phyloP scores from a whole-genome alignment of 2,797 vertebrate genomes.

The Hylomyscus alleni region DNA sequence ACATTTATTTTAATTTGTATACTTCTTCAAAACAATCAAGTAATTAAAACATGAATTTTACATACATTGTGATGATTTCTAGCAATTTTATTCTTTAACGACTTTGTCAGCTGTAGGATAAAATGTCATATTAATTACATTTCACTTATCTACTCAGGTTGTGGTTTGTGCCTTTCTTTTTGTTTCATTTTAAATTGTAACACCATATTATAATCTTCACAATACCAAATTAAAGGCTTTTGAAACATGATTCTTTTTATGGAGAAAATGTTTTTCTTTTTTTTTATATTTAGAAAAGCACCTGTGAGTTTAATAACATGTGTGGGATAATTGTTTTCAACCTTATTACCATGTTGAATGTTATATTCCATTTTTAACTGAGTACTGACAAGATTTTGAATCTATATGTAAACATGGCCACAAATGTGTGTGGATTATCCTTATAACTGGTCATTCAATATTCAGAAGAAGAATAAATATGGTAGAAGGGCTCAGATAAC shows the following conservation, averaged over 20 bases:
- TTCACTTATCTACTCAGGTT: background rate
- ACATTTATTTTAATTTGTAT: background rate
- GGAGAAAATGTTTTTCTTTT: background rate
- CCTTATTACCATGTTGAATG: background rate
- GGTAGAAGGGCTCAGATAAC: background rate
- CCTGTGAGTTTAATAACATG: background rate
- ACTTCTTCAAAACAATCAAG: background rate
- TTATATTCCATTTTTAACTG: background rate
- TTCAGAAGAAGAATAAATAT: background rate
- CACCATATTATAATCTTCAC: background rate
- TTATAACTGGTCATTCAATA: background rate
- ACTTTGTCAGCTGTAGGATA: background rate
- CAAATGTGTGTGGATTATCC: background rate
- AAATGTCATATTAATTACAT: background rate
- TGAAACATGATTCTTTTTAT: background rate
- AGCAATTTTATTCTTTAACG: background rate
- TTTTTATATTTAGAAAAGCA: slow-evolving; percentile 8
- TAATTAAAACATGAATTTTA: background rate
- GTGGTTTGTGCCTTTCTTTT: background rate
- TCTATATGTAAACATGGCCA: background rate
- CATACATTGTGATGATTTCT: background rate
- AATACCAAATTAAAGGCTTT: background rate
- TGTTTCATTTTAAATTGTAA: background rate
- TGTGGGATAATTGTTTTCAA: background rate
- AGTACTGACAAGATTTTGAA: background rate